These are phyloP conservation scores for Caenorhabditis remanei DNA, from an alignment of 1,140 invertebrate genomes.

Conservation along the genomic window DNA sequence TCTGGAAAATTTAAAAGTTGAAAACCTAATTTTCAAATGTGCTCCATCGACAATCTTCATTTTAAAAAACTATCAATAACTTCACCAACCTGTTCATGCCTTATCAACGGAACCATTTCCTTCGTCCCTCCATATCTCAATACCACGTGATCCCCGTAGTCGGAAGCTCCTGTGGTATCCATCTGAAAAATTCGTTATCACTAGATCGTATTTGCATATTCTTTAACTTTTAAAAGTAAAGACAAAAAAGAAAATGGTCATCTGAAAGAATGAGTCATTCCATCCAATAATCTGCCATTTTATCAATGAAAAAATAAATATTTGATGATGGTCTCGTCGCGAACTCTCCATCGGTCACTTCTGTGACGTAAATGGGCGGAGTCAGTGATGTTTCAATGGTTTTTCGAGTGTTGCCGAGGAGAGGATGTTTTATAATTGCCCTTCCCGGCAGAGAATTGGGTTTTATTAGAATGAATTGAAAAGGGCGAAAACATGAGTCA, in stretches of 20 bases:
- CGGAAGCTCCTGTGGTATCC: background rate
- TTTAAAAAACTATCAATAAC: too few relatives aligned
- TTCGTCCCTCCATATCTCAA: conserved; percentile 73
- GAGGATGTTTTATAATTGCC: conserved; percentile 45
- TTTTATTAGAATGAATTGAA: background rate
- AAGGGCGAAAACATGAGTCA: background rate
- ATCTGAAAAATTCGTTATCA: background rate
- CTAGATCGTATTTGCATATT: background rate
- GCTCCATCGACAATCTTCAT: background rate
- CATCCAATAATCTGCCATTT: background rate
- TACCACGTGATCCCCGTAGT: conserved; percentile 60
- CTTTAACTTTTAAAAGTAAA: background rate
- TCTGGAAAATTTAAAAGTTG: conserved; percentile 65
- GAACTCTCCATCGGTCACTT: conserved; percentile 45
- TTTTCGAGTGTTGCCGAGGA: conserved; percentile 4
- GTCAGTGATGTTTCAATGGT: conserved; percentile 32
- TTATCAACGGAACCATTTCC: conserved; percentile 70
- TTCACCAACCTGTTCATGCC: conserved; percentile 67
- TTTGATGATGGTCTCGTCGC: conserved; percentile 45
- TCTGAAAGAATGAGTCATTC: background rate
- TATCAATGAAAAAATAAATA: conserved; percentile 44
- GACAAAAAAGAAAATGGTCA: background rate
- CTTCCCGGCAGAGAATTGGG: background rate
- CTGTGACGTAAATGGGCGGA: background rate
- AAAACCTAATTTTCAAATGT: background rate